Base-by-base conservation (phyloP, 2,888 invertebrate species). In the Caenorhabditis sp. region DNA sequence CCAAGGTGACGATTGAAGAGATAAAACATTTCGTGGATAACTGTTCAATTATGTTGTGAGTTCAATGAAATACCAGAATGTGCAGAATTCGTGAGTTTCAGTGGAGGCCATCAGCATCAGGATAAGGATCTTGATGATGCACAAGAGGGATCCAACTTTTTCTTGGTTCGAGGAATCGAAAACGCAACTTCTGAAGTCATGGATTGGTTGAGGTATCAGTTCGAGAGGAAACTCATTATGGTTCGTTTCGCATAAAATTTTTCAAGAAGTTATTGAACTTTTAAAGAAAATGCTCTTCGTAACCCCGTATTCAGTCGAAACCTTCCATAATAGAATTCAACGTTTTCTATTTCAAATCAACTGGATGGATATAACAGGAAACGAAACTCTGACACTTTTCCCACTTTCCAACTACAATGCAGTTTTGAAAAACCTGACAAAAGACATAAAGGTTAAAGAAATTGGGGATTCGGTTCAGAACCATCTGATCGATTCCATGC, bases 21-120 rank as follows among this genome's bases (percentile, higher is more conserved):
- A 58, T 83, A 1, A 70, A 66, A 24, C 59, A 54, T 19, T 83
- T 70, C 38, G 75, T 83, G 5, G 49, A 38, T 14, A 83, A 63
- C 14, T 79, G 79, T 35, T 41, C 83, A 47, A 83, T 83, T 14
- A 80, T 83, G 80, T 83, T 83, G 83, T 83, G 22, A 59, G 83
- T 64, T 41, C 1, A 49, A 51, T 19, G 31, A 8, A 31, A 22
- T 22, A 14, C n/a, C 58, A 8, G 3, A 16, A 77, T 0, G 22
- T 7, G 19, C 26, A 6, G 22, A 41, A 8, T 22, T 8, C 35
- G 26, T 14, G 6, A 28, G n/a, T 26, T 81, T 38, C 31, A 82
- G 77, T 26, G 77, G 77, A 16, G 79, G 82, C 14, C 59, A 61
- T 56, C 56, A 66, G 35, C 28, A 51, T 8, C 66, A 82, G 14